Conservation (phyloP, 2,888 invertebrate genomes). For the Muschampia plurimacula region DNA sequence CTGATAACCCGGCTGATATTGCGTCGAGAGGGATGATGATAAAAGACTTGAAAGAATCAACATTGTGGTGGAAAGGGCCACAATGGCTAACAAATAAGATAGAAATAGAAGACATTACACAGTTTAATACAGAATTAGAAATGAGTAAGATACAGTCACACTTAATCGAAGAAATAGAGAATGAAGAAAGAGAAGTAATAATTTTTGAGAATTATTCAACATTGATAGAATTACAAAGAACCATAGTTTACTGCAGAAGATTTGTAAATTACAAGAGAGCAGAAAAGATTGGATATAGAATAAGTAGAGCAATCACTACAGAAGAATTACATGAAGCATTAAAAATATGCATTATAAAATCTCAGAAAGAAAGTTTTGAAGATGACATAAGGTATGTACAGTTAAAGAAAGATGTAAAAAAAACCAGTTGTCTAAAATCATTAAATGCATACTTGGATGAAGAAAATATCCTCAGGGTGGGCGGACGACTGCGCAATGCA, state of each 20-base stretch:
- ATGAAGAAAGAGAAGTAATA: constrained; percentile 1
- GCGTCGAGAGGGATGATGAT: constrained; percentile 13
- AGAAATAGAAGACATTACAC: not conserved
- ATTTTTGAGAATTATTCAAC: constrained; percentile 9
- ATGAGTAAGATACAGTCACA: constrained; percentile 11
- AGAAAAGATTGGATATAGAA: too few relatives aligned
- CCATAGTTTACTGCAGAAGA: constrained; percentile 10
- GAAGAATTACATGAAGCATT: not conserved
- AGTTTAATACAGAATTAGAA: constrained; percentile 8
- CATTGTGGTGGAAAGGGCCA: constrained; percentile 17
- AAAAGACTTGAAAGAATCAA: not conserved
- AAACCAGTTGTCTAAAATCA: constrained; percentile 10
- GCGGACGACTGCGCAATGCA: constrained; percentile 35
- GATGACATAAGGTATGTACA: not conserved
- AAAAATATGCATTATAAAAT: constrained; percentile 15
- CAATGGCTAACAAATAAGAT: not conserved
- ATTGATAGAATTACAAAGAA: constrained; percentile 12
- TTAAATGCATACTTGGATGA: constrained; percentile 37
- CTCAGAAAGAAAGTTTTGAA: not conserved
- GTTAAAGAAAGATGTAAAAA: not conserved
- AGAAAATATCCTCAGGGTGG: constrained; percentile 34
- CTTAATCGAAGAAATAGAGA: constrained; percentile 6
- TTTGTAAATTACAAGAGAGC: constrained; percentile 9
- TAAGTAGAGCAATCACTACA: too few relatives aligned
- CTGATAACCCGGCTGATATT: constrained; percentile 49